These are phyloP conservation scores for Tillus elongatus DNA, from an alignment of 2,888 invertebrate genomes.

Conservation along the genomic window DNA sequence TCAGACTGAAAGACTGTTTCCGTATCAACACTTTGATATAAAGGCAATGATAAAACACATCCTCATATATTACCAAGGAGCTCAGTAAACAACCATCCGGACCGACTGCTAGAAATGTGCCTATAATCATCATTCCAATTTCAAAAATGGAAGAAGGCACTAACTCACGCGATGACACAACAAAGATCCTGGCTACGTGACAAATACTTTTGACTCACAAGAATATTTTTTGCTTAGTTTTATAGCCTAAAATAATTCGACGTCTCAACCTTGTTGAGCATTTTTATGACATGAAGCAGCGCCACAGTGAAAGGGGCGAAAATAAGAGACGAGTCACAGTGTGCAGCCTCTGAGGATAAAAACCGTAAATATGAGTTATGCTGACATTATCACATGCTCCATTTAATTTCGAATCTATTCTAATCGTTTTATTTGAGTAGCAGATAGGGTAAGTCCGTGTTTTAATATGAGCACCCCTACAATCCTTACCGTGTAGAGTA, in stretches of 20 bases:
- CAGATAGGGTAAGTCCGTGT: conserved; percentile 6
- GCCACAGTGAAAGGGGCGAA: conserved; percentile 13
- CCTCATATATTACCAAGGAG: no score
- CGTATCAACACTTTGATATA: no score
- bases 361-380: conserved; percentile 42
- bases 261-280: conserved; percentile 16
- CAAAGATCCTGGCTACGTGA: conserved; percentile 12
- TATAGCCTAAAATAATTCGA: conserved; percentile 13
- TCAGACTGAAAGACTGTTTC: no score
- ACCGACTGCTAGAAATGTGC: no score
- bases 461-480: no score
- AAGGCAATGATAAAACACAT: no score
- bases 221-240: conserved; percentile 11
- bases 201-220: conserved; percentile 12
- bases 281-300: conserved; percentile 13
- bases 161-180: conserved; percentile 21
- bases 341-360: conserved; percentile 24
- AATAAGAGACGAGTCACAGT: conserved; percentile 10
- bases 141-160: conserved; percentile 30
- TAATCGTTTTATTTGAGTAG: conserved; percentile 31
- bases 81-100: no score
- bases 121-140: conserved; percentile 29
- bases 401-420: conserved; percentile 42
- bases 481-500: no score
- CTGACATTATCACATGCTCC: conserved; percentile 41